These are phyloP conservation scores for Gambusia affinis DNA, from an alignment of 2,113 vertebrate species.

Conservation along the genomic window DNA sequence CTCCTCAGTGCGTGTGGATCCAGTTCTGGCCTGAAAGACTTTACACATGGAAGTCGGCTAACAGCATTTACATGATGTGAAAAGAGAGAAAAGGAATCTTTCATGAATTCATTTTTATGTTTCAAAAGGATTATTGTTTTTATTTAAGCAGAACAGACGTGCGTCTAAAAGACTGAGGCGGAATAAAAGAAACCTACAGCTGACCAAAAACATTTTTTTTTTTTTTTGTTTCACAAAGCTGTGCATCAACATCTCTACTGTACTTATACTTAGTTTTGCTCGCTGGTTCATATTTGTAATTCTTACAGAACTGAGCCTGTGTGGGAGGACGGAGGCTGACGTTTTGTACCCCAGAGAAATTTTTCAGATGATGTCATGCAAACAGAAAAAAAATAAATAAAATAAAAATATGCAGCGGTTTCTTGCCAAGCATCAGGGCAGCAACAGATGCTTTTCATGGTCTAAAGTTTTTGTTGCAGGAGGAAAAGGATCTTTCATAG, in stretches of 20 bases:
- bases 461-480: slow-evolving; percentile 15
- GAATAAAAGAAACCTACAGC: slow-evolving; percentile 65
- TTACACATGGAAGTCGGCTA: slow-evolving; percentile 38
- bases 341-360: slow-evolving; percentile 27
- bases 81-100: slow-evolving; percentile 19
- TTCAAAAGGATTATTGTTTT: slow-evolving; percentile 29
- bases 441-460: slow-evolving; percentile 6
- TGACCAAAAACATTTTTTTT: slow-evolving; percentile 25
- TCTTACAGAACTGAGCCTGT: background rate
- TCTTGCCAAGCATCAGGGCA: slow-evolving; percentile 15
- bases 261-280: slow-evolving; percentile 15
- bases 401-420: background rate
- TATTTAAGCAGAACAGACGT: slow-evolving; percentile 63
- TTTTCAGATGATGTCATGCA: slow-evolving; percentile 40
- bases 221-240: slow-evolving; percentile 11
- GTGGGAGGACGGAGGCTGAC: slow-evolving; percentile 27
- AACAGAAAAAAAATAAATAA: background rate
- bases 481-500: slow-evolving; percentile 12
- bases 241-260: slow-evolving; percentile 7
- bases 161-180: slow-evolving; percentile 35
- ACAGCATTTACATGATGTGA: slow-evolving; percentile 28
- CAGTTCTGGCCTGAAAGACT: slow-evolving; percentile 5
- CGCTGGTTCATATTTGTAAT: slow-evolving; percentile 6
- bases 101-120: slow-evolving; percentile 35
- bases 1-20: slow-evolving; percentile 30